phyloP scores from a whole-genome alignment of 2,797 vertebrate species.

The Lepilemur ruficaudatus region DNA sequence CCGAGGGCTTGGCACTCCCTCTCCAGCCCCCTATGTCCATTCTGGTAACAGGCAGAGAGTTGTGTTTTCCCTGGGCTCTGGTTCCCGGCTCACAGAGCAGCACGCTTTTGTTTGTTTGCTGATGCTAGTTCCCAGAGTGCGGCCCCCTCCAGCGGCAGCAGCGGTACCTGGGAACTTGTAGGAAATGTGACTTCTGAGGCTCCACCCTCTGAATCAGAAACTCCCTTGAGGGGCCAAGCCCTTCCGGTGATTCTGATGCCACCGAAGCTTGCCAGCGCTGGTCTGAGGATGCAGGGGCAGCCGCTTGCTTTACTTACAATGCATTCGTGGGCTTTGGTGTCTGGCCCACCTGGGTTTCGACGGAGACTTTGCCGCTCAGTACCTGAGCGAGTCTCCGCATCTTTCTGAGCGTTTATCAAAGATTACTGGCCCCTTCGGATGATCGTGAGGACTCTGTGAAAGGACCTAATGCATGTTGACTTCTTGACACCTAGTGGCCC shows the following conservation, averaged over 20 bases:
- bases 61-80: not conserved
- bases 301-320: not conserved
- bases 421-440: rapidly evolving
- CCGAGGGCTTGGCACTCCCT: too few relatives aligned
- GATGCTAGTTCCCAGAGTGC: not conserved
- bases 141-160: rapidly evolving
- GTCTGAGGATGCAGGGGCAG: not conserved
- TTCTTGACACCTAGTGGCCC: not conserved
- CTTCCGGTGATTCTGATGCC: not conserved
- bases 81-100: not conserved
- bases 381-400: rapidly evolving
- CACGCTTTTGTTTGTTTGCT: too few relatives aligned
- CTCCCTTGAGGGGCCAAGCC: rapidly evolving
- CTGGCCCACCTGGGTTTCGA: not conserved
- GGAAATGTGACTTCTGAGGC: not conserved
- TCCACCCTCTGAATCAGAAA: not conserved
- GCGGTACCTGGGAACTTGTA: not conserved
- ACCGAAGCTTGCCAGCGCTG: not conserved
- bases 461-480: rapidly evolving
- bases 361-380: not conserved
- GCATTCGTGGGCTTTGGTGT: rapidly evolving
- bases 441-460: rapidly evolving
- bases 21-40: not conserved
- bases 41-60: not conserved
- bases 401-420: not conserved